Conservation (phyloP, 2,113 vertebrate species). For the Petrocephalus microphthalmus region DNA sequence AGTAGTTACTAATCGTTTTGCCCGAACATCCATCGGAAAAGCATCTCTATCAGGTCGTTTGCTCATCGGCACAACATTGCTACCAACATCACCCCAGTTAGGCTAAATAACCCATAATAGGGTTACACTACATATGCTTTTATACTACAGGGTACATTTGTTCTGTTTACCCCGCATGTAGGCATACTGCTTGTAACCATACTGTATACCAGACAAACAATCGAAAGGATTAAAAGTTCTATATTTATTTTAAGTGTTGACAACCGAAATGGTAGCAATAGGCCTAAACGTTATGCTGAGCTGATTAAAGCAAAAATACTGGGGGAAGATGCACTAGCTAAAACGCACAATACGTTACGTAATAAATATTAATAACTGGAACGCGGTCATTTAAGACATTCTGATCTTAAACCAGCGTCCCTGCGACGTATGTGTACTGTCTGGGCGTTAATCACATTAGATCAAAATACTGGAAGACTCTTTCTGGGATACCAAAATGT, state of each 20-base stretch:
- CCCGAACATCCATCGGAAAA: not conserved
- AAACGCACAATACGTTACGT: too few species aligned
- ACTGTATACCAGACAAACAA: not conserved
- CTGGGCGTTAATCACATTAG: too few species aligned
- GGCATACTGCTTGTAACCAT: not conserved
- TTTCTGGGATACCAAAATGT: too few species aligned
- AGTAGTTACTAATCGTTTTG: not conserved
- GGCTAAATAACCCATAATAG: not conserved
- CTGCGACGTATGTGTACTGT: too few species aligned
- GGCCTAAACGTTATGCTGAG: not conserved
- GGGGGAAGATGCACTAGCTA: not conserved
- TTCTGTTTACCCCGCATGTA: not conserved
- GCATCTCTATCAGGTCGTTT: not conserved
- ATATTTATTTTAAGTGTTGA: not conserved
- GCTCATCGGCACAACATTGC: not conserved
- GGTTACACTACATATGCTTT: not conserved
- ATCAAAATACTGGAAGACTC: too few species aligned
- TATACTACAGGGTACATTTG: not conserved
- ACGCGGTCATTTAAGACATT: too few species aligned
- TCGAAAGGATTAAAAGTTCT: not conserved
- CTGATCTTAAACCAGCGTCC: too few species aligned
- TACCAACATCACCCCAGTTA: not conserved
- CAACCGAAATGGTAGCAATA: not conserved
- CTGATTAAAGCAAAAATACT: not conserved
- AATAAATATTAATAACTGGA: too few species aligned